Evolutionary conservation across 2,888 invertebrate species (phyloP).

Genomic region (Standfussiana lucernea): DNA sequence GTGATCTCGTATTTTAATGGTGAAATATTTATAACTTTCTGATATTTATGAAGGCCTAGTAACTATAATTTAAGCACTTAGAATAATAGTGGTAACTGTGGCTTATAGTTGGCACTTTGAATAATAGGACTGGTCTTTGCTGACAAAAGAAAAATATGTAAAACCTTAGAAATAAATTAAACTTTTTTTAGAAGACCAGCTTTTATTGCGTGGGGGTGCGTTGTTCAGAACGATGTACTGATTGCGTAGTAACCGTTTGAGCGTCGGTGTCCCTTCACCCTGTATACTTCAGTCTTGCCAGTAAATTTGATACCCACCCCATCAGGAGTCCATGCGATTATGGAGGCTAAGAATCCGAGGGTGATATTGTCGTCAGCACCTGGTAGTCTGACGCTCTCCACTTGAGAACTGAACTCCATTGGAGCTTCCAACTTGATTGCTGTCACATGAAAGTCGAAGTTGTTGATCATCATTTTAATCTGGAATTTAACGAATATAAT

Average conservation of each 20-base stretch:
- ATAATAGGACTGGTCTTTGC: neutral
- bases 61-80: neutral
- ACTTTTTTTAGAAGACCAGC: no score
- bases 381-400: conserved; percentile 78
- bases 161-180: no score
- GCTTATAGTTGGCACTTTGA: neutral
- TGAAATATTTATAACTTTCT: conserved; percentile 16
- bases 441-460: conserved; percentile 85
- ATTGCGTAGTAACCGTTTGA: no score
- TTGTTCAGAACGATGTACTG: no score
- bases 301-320: conserved; percentile 74
- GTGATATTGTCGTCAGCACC: conserved; percentile 75
- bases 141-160: no score
- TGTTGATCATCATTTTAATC: conserved; percentile 85
- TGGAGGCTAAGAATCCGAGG: conserved; percentile 81
- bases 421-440: conserved; percentile 77
- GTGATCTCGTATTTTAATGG: conserved; percentile 24
- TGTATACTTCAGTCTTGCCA: neutral
- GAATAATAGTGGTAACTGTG: neutral
- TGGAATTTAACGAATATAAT: conserved; percentile 62
- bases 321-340: conserved; percentile 86
- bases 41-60: conserved; percentile 14
- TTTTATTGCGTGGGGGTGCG: no score
- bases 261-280: no score
- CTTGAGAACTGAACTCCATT: conserved; percentile 74